These are phyloP conservation scores for Trematomus loennbergii DNA, from an alignment of 2,113 vertebrate genomes.

Conservation along the genomic window DNA sequence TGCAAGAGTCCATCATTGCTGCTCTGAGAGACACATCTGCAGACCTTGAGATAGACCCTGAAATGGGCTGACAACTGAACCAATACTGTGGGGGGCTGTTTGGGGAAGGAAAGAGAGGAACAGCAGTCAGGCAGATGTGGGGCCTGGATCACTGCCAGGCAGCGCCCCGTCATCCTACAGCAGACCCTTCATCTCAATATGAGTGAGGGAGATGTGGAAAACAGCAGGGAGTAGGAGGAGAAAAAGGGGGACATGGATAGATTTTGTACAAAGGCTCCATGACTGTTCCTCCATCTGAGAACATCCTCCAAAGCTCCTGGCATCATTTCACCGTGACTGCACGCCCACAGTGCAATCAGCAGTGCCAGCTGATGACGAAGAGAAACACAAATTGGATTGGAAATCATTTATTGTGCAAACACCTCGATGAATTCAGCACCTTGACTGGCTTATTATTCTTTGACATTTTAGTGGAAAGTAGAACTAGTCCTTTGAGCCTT, in stretches of 20 bases:
- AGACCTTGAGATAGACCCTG: slow-evolving; percentile 78
- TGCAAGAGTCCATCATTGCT: slow-evolving; percentile 74
- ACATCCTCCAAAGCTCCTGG: slow-evolving; percentile 66
- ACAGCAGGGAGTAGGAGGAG: slow-evolving; percentile 62
- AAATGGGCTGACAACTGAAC: slow-evolving; percentile 78
- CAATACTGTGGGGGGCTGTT: slow-evolving; percentile 71
- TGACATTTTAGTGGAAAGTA: slow-evolving; percentile 76
- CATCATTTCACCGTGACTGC: slow-evolving; percentile 45
- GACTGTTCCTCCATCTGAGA: slow-evolving; percentile 53
- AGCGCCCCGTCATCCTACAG: slow-evolving; percentile 70
- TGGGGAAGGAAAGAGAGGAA: slow-evolving; percentile 66
- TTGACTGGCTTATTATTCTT: slow-evolving; percentile 73
- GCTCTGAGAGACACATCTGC: slow-evolving; percentile 74
- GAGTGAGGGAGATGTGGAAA: slow-evolving; percentile 65
- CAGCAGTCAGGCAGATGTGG: slow-evolving; percentile 86
- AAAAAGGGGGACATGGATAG: slow-evolving; percentile 43
- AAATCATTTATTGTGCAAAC: slow-evolving; percentile 74
- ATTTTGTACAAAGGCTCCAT: slow-evolving; percentile 63
- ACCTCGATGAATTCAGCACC: slow-evolving; percentile 58
- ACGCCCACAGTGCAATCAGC: slow-evolving; percentile 49
- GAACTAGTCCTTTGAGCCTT: slow-evolving; percentile 68
- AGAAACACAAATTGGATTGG: slow-evolving; percentile 48
- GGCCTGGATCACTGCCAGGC: slow-evolving; percentile 80
- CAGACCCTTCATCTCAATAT: slow-evolving; percentile 75
- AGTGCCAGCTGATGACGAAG: slow-evolving; percentile 42